Base-by-base conservation (phyloP, 2,888 invertebrate genomes). In the Hoplodrina blanda region DNA sequence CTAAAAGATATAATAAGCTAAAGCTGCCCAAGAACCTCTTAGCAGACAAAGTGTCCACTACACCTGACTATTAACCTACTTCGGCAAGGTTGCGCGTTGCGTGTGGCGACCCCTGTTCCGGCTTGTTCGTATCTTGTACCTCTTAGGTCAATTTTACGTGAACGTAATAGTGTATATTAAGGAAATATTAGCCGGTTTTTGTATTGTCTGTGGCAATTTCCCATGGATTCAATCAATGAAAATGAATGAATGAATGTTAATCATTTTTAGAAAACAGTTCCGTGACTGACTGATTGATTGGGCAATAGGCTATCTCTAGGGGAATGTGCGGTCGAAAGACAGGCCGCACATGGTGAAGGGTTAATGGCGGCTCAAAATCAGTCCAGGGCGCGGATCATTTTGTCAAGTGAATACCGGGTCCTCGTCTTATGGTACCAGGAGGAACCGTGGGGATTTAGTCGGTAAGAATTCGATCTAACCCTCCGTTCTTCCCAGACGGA, bases 61-160 rank as follows among this genome's bases (percentile, higher is more conserved):
- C 67, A 84, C 80, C 73, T 73, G 69, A 63, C 80, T 72, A 79
- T 82, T 82, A 82, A 82, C 82, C 85, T 73, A 84, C 69, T 76
- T 82, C 57, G 50, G n/a, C 59, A 74, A 82, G 83, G 84, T 54
- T 67, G 62, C 54, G 54, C 60, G 62, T 84, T 81, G 79, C 82
- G 82, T 76, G 82, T 60, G 71, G 33, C 69, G 69, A 76, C 75
- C 62, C 76, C 61, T 69, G 68, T 82, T 70, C 79, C 82, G 67
- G 62, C 54, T 66, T 50, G 54, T 44, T 62, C 57, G 25, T 44
- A 54, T 50, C 53, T 44, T 67, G 33, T 69, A 25, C 33, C 52
- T 54, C 69, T 80, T 60, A 76, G 62, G 55, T 74, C 44, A 68
- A 13, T 75, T 75, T 54, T 63, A 46, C 33, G 55, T 44, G 41